phyloP scores from a whole-genome alignment of 2,888 invertebrate species.

The Callosobruchus maculatus region DNA sequence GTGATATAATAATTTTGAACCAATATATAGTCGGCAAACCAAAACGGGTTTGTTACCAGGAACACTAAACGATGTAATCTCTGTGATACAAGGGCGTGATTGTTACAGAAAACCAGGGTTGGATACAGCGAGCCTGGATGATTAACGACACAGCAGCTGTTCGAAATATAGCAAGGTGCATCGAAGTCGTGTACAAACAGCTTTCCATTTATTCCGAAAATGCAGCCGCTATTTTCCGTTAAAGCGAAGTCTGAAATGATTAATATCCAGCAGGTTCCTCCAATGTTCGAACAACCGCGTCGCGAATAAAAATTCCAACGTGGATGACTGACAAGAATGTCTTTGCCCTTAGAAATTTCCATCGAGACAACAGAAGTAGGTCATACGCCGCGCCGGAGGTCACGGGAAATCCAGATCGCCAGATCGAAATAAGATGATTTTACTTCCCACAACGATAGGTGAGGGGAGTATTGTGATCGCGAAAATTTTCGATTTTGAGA shows the following conservation, averaged over 20 bases:
- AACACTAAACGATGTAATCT: background rate
- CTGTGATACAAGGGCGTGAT: background rate
- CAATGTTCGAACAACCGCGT: background rate
- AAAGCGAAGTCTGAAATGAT: background rate
- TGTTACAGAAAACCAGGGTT: background rate
- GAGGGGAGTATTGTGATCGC: too few species aligned
- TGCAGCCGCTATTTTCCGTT: background rate
- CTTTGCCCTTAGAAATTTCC: background rate
- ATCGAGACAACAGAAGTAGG: background rate
- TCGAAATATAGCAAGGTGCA: background rate
- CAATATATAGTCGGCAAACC: too few species aligned
- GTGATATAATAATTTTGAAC: too few species aligned
- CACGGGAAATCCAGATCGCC: background rate
- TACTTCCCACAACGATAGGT: too few species aligned
- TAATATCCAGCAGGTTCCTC: background rate
- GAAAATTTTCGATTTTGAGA: too few species aligned
- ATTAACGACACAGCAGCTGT: background rate
- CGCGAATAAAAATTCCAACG: background rate
- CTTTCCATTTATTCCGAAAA: background rate
- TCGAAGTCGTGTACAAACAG: background rate
- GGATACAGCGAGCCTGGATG: background rate
- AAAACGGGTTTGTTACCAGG: too few species aligned
- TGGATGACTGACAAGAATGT: background rate
- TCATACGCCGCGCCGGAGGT: background rate
- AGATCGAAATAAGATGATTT: background rate